Evolutionary conservation across 2,888 invertebrate species (phyloP).

Genomic region (Syritta pipiens): DNA sequence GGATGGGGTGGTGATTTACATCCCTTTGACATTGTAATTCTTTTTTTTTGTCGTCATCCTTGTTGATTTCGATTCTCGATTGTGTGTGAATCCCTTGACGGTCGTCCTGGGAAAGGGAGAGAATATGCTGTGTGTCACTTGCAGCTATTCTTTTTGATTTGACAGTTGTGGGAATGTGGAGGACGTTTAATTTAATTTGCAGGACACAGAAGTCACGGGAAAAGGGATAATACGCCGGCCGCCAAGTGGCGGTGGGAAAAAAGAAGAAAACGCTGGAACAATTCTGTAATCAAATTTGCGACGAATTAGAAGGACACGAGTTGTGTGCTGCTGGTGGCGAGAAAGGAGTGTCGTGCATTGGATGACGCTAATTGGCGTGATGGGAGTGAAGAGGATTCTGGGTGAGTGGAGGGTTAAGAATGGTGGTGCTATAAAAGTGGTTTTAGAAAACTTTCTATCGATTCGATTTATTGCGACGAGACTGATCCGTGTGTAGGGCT

Average conservation of each 20-base stretch:
- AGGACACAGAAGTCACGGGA: not conserved
- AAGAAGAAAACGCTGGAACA: too few species aligned
- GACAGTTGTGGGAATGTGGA: constrained; percentile 69
- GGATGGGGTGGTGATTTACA: constrained; percentile 53
- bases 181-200: constrained; percentile 43
- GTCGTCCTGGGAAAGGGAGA: constrained; percentile 18
- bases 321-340: constrained; percentile 11
- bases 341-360: constrained; percentile 9
- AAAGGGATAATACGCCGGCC: constrained; percentile 38
- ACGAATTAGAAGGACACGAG: constrained; percentile 15
- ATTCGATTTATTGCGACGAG: too few species aligned
- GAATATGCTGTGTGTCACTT: constrained; percentile 70
- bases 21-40: constrained; percentile 59
- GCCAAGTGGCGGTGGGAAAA: constrained; percentile 66
- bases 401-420: too few species aligned
- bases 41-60: constrained; percentile 32
- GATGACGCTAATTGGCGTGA: constrained; percentile 22
- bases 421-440: too few species aligned
- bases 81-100: constrained; percentile 53
- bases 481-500: too few species aligned
- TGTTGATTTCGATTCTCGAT: constrained; percentile 50
- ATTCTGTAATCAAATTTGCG: constrained; percentile 1
- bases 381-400: too few species aligned
- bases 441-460: too few species aligned
- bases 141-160: constrained; percentile 63